Conservation (phyloP, 1,140 invertebrate genomes). For the Bombus affinis region DNA sequence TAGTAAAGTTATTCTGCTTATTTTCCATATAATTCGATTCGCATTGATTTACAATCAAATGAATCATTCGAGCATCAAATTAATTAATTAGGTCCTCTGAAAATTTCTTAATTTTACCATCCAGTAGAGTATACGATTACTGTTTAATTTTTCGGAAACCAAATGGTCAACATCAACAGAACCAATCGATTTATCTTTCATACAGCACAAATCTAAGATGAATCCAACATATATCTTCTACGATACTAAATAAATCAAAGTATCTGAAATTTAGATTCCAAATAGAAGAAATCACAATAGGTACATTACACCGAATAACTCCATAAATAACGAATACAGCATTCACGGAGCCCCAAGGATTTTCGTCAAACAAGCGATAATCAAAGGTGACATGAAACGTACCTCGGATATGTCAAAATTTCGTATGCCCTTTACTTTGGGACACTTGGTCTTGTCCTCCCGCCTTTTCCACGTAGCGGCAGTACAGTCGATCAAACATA, state of each 20-base stretch:
- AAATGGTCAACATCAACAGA: too few relatives aligned
- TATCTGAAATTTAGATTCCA: too few relatives aligned
- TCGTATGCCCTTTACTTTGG: constrained; percentile 81
- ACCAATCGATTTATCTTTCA: too few relatives aligned
- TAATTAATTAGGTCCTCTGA: not conserved
- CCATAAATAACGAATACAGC: not conserved
- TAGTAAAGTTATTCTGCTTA: too few relatives aligned
- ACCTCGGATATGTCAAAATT: constrained; percentile 82
- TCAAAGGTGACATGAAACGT: not conserved
- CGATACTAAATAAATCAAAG: too few relatives aligned
- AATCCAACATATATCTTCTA: too few relatives aligned
- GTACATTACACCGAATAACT: not conserved
- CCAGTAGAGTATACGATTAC: not conserved
- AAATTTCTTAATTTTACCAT: not conserved
- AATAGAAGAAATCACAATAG: too few relatives aligned
- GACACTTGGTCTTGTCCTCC: constrained; percentile 85
- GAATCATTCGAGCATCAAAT: not conserved
- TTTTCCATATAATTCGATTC: not conserved
- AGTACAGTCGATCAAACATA: constrained; percentile 34
- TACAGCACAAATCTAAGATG: too few relatives aligned
- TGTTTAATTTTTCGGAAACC: too few relatives aligned
- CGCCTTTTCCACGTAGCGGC: constrained; percentile 74
- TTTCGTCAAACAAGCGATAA: not conserved
- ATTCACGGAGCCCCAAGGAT: not conserved
- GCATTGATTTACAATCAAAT: not conserved